Evolutionary conservation across 2,888 invertebrate genomes (phyloP), one percentile per base, ranked within the genome.

Genomic region (Amorpha juglandis): DNA sequence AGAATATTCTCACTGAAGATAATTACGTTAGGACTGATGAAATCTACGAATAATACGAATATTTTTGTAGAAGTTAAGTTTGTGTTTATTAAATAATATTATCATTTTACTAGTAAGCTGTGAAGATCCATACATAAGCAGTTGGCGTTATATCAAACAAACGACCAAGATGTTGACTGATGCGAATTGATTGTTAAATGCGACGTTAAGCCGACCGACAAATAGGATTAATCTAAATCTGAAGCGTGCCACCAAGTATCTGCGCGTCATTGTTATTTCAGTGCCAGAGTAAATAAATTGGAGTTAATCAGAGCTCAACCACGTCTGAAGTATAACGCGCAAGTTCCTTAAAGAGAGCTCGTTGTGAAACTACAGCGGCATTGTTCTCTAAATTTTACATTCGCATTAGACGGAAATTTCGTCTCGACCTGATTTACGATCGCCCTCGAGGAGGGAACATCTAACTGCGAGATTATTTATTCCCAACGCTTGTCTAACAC

Each of bases 401-500:
- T 86, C 84, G 79, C 85, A 84, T 88, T 86, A 88, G 83, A 82
- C 80, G 84, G 82, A 86, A 89, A 88, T 87, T 89, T 84, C 82
- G 87, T 84, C 84, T 85, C 78, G 77, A 79, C 71, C 81, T 89
- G 88, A 89, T 90, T 90, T 89, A 90, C 85, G 86, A 86, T 86
- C 83, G 78, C 76, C 81, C 81, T 82, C 78, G 73, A 78, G 83
- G 77, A 82, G 84, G 81, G 78, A 82, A 79, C 79, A 73, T 86
- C 87, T 88, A 88, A 90, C 86, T 80, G 80, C 71, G 80, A 80
- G 82, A 86, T 87, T 90, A 89, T 90, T 91, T 90, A 91, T 89
- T 85, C 81, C 73, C 74, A 69, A 69, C 72, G 79, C 79, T 80
- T 82, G 81, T 85, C 87, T 86, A 82, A 83, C 81, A 81, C 80